Percentiles rank a stretch among this genome's conserved stretches.
phyloP scores from a whole-genome alignment of 1,140 invertebrate species.

The Varroa destructor region DNA sequence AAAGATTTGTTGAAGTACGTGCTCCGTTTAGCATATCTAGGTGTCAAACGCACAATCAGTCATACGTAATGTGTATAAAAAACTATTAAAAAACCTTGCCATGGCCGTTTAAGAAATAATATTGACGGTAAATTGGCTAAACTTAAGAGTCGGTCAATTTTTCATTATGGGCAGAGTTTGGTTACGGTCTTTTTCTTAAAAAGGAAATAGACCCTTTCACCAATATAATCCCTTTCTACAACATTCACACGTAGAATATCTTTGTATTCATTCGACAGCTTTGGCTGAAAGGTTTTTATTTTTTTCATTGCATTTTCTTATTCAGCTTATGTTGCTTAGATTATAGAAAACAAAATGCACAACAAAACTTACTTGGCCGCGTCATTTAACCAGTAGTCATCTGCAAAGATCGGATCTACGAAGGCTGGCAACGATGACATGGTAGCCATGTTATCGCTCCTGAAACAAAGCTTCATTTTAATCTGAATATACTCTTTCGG shows the following conservation, averaged over 20 bases:
- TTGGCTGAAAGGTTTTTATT: background rate
- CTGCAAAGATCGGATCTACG: slow-evolving; percentile 20
- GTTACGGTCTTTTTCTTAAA: too few species aligned
- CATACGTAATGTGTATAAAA: background rate
- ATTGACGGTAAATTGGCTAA: background rate
- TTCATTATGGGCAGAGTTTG: too few species aligned
- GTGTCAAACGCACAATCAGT: background rate
- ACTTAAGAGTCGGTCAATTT: too few species aligned
- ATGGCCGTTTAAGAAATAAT: background rate
- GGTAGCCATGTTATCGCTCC: slow-evolving; percentile 4
- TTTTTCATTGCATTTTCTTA: background rate
- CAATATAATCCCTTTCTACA: too few species aligned
- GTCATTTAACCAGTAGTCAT: slow-evolving; percentile 6
- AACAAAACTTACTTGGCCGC: background rate
- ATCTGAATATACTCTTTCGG: background rate
- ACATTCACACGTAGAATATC: too few species aligned
- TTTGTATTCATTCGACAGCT: too few species aligned
- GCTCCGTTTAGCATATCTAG: background rate
- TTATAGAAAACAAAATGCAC: too few species aligned
- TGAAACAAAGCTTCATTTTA: background rate
- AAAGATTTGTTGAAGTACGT: background rate
- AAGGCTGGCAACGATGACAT: slow-evolving; percentile 5
- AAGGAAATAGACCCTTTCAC: too few species aligned
- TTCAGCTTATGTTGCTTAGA: background rate
- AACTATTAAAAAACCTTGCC: background rate